phyloP scores from a whole-genome alignment of 1,140 invertebrate genomes.

The Caenorhabditis tropicalis region DNA sequence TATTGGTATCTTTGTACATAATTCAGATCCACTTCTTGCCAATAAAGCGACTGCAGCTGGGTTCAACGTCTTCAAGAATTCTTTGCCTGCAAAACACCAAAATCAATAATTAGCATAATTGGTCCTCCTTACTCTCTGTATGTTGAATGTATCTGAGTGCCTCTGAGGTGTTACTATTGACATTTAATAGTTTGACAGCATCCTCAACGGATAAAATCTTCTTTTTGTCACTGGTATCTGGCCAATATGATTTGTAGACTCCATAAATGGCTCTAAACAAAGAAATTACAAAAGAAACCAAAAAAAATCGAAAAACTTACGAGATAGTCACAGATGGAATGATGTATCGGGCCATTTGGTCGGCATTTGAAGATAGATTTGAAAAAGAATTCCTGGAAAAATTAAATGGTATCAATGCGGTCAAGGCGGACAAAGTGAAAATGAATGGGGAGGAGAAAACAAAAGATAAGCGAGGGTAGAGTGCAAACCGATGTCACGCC shows the following conservation, averaged over 20 bases:
- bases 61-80: conserved; percentile 2
- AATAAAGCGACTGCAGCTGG: not conserved
- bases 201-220: conserved; percentile 11
- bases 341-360: conserved; percentile 49
- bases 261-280: conserved; percentile 26
- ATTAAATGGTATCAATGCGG: not conserved
- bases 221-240: conserved; percentile 20
- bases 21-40: not conserved
- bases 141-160: conserved; percentile 37
- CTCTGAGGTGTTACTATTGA: conserved; percentile 38
- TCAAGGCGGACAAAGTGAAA: conserved; percentile 26
- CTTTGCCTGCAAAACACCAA: conserved; percentile 14
- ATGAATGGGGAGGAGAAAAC: conserved; percentile 16
- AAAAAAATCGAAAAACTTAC: not conserved
- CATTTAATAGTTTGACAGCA: conserved; percentile 40
- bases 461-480: conserved; percentile 15
- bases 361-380: conserved; percentile 25
- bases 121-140: not conserved
- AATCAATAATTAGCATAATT: not conserved
- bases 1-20: conserved; percentile 37
- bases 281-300: not conserved
- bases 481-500: conserved; percentile 27
- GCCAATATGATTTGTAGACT: conserved; percentile 34
- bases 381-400: conserved; percentile 15
- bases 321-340: conserved; percentile 49